A percentile compares a stretch with the other conserved stretches of the same genome.
Evolutionary conservation across 2,797 vertebrate genomes (phyloP).

Genomic region (Myoxocephalus aenaeus): DNA sequence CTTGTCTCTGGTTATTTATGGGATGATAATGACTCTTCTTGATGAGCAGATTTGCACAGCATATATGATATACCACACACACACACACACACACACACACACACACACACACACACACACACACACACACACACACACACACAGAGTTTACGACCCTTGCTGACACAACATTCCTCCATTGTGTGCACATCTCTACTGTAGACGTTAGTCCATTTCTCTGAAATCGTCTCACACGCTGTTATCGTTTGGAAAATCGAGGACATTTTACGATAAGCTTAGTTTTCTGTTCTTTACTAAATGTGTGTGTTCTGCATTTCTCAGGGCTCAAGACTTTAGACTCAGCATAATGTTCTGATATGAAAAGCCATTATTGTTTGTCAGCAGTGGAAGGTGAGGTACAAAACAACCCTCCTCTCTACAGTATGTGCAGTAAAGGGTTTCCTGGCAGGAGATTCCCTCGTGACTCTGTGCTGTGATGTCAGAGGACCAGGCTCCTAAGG

Average conservation of each 20-base stretch:
- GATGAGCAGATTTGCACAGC: conserved; percentile 70
- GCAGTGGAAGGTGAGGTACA: conserved; percentile 31
- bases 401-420: conserved; percentile 33
- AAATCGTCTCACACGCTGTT: conserved; percentile 51
- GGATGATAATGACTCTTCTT: conserved; percentile 73
- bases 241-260: conserved; percentile 48
- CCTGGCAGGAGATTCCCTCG: conserved; percentile 40
- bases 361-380: conserved; percentile 54
- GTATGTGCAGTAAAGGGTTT: conserved; percentile 42
- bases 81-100: conserved; percentile 25
- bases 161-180: conserved; percentile 73
- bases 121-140: conserved; percentile 31
- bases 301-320: conserved; percentile 35
- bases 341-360: conserved; percentile 43
- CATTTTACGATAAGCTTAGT: conserved; percentile 54
- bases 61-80: conserved; percentile 61
- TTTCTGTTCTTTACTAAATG: conserved; percentile 56
- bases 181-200: conserved; percentile 57
- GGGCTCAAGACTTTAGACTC: conserved; percentile 1
- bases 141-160: conserved; percentile 63
- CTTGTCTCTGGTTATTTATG: conserved; percentile 80
- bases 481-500: conserved; percentile 55
- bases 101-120: conserved; percentile 28
- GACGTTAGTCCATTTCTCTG: conserved; percentile 65
- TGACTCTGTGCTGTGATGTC: conserved; percentile 46